Evolutionary conservation across 92 coral and sea anemone genomes (phyloP).

Genomic region (Paramuricea clavata): DNA sequence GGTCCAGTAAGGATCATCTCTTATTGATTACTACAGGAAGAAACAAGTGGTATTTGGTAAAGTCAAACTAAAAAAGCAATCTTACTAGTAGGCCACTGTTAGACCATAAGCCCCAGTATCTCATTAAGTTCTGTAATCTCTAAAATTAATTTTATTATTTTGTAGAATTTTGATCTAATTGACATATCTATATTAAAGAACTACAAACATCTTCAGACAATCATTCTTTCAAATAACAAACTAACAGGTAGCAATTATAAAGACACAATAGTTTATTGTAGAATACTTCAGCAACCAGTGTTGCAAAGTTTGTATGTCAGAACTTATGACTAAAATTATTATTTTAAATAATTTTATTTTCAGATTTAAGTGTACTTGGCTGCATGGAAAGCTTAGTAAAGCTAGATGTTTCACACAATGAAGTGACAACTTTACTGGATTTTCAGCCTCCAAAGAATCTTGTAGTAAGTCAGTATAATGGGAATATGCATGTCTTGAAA

Average conservation of each 20-base stretch:
- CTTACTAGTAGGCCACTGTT: neutral
- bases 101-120: too few relatives aligned
- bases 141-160: too few relatives aligned
- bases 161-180: slow-evolving; percentile 81
- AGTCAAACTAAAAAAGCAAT: neutral
- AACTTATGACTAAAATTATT: neutral
- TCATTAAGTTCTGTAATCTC: too few relatives aligned
- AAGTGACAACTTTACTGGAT: slow-evolving; percentile 81
- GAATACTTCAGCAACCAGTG: too few relatives aligned
- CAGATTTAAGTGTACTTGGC: slow-evolving; percentile 90
- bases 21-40: too few relatives aligned
- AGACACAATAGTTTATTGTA: neutral
- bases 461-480: slow-evolving; percentile 85
- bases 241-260: slow-evolving; percentile 76
- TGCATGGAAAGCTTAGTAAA: slow-evolving; percentile 82
- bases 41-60: neutral
- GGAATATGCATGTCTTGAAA: too few relatives aligned
- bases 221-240: slow-evolving; percentile 84
- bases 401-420: slow-evolving; percentile 92
- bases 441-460: slow-evolving; percentile 88
- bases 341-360: neutral
- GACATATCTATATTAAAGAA: slow-evolving; percentile 78
- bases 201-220: slow-evolving; percentile 82
- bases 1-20: too few relatives aligned
- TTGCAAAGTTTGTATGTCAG: neutral